Percentiles rank a stretch among this genome's conserved stretches.
These are phyloP conservation scores for Oscheius sp. DNA, from an alignment of 2,888 invertebrate species.

Conservation along the genomic window DNA sequence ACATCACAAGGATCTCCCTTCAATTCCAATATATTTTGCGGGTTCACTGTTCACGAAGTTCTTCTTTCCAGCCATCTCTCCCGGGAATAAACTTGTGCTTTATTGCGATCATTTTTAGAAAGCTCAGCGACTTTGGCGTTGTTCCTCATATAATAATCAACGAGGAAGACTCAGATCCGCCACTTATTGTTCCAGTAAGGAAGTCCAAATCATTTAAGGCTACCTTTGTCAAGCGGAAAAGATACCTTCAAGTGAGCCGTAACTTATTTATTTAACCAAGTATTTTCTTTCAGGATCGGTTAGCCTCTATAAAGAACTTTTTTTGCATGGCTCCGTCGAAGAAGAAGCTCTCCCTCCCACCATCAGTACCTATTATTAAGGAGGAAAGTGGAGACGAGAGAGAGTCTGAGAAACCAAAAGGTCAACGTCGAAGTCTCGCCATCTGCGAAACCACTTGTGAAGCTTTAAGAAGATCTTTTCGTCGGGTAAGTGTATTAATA, in stretches of 20 bases:
- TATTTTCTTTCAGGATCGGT: conserved; percentile 7
- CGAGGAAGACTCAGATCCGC: conserved; percentile 10
- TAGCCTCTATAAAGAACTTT: not conserved
- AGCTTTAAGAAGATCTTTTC: conserved; percentile 5
- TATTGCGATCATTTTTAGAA: conserved; percentile 16
- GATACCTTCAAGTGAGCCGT: conserved; percentile 4
- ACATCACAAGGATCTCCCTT: not conserved
- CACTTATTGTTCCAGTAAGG: not conserved
- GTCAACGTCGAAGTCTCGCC: not conserved
- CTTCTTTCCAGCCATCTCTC: not conserved
- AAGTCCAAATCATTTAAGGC: not conserved
- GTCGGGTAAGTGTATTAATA: not conserved
- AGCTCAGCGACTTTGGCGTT: conserved; percentile 27
- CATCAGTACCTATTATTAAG: conserved; percentile 17
- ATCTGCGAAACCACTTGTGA: conserved; percentile 23
- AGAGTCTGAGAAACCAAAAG: not conserved
- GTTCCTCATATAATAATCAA: conserved; percentile 20
- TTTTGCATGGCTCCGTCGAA: conserved; percentile 20
- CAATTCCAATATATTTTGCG: not conserved
- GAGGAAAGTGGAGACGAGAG: conserved; percentile 16
- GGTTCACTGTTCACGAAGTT: conserved; percentile 7
- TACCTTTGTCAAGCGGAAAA: not conserved
- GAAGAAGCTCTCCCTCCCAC: conserved; percentile 2
- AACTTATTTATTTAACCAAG: too few relatives aligned
- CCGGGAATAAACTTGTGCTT: not conserved